Conservation (phyloP, 1,140 invertebrate genomes). For the Acromyrmex heyeri region DNA sequence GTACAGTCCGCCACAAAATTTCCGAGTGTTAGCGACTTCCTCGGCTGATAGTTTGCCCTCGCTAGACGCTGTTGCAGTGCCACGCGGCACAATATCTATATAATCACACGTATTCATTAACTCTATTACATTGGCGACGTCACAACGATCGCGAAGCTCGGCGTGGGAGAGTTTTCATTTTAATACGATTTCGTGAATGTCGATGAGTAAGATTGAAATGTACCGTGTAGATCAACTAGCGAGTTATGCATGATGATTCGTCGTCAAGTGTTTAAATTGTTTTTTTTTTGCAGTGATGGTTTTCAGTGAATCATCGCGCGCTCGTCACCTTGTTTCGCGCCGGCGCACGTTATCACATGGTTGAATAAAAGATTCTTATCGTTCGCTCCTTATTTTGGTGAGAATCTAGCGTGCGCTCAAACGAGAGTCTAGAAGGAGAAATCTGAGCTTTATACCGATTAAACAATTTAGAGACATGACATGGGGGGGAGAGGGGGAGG, state of each 20-base stretch:
- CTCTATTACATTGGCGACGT: constrained; percentile 46
- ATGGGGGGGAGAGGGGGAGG: background rate
- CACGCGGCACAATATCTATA: constrained; percentile 41
- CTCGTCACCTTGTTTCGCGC: constrained; percentile 2
- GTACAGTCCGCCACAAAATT: constrained; percentile 76
- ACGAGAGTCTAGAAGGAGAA: constrained; percentile 59
- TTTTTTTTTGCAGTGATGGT: constrained; percentile 8
- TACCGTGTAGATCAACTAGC: background rate
- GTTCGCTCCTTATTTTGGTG: constrained; percentile 61
- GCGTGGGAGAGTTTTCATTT: constrained; percentile 4
- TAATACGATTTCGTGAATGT: background rate
- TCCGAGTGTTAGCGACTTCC: constrained; percentile 1
- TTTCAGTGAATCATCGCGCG: constrained; percentile 35
- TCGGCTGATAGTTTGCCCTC: constrained; percentile 27
- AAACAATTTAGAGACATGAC: constrained; percentile 11
- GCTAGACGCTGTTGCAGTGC: background rate
- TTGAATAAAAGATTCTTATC: constrained; percentile 68
- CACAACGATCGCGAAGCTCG: background rate
- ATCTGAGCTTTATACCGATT: constrained; percentile 46
- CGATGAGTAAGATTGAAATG: background rate
- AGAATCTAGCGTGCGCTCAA: constrained; percentile 45
- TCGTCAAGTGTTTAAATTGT: background rate
- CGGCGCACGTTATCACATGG: constrained; percentile 44
- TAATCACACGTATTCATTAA: constrained; percentile 55
- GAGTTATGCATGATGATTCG: background rate